Base-by-base conservation (phyloP, 2,113 vertebrate genomes). In the Canis aureus region DNA sequence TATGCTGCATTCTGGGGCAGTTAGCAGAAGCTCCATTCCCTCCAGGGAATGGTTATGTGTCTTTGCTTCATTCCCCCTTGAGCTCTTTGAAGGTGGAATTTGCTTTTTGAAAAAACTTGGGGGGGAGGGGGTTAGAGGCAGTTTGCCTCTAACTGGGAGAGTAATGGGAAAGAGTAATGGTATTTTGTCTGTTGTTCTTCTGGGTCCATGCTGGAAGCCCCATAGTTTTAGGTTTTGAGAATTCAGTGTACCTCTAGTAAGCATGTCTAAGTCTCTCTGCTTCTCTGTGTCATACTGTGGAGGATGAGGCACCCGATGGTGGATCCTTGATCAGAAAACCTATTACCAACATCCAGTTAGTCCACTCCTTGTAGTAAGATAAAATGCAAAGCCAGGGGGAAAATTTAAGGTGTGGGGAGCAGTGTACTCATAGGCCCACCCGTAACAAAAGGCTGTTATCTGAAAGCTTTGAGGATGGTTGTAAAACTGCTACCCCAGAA, bases 141-240 rank as follows among this genome's bases (percentile, higher is more conserved):
- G 38, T 20, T 82, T 95, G 53, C 38, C 35, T 35, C 35, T 35
- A 35, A 35, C 35, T 35, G 35, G 35, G 35, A 35, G 35, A 35
- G 35, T 35, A 83, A 69, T 96, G 76, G 73, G 74, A n/a, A 55
- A 6, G 22, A 49, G 38, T 20, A 57, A 5, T 3, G 57, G 86
- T 53, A 5, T 29, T 11, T 22, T 93, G 73, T 64, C 82, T 17
- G 20, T 96, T 94, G 20, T 89, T 89, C 69, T 95, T 76, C 89
- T 94, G 76, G 43, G 11, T 71, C 78, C 95, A 38, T 83, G 88
- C 81, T 95, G 91, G 74, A 66, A 94, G 74, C 13, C 92, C 85
- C 22, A 91, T 76, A 53, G 69, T 96, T 98, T 89, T 62, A 95
- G 92, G 95, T 97, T 98, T 91, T 96, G 96, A 92, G 89, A 95